Conservation (phyloP, 2,888 invertebrate species). For the Drosophila imparisetae region DNA sequence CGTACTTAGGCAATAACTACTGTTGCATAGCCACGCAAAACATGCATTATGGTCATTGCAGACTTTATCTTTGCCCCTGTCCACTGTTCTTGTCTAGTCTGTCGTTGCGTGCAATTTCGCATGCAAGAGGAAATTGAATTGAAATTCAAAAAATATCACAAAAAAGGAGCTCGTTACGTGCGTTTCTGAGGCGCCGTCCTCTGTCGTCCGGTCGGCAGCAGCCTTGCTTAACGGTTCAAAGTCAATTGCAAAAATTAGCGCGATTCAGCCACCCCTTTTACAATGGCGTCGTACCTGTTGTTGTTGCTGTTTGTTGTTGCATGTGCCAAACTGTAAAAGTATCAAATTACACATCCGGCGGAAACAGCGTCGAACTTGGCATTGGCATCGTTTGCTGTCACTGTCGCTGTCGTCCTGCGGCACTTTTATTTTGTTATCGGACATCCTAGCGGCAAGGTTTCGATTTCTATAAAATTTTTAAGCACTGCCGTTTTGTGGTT, state of each 20-base stretch:
- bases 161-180: slow-evolving; percentile 83
- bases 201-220: slow-evolving; percentile 13
- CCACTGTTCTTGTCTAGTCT: slow-evolving; percentile 35
- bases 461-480: slow-evolving; percentile 66
- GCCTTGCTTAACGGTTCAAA: slow-evolving; percentile 40
- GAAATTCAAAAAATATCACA: slow-evolving; percentile 75
- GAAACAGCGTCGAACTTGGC: slow-evolving; percentile 68
- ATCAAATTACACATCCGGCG: slow-evolving; percentile 83
- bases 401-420: slow-evolving; percentile 62
- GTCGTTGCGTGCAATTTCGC: slow-evolving; percentile 56
- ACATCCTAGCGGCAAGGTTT: slow-evolving; percentile 66
- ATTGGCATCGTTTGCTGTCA: slow-evolving; percentile 34
- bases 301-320: slow-evolving; percentile 36
- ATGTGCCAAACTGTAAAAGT: slow-evolving; percentile 74
- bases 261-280: slow-evolving; percentile 57
- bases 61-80: slow-evolving; percentile 17
- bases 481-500: slow-evolving; percentile 51
- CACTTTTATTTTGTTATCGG: slow-evolving; percentile 75
- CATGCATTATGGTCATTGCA: slow-evolving; percentile 53
- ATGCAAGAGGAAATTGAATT: slow-evolving; percentile 82
- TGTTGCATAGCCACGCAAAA: slow-evolving; percentile 39
- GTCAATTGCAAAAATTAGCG: slow-evolving; percentile 74
- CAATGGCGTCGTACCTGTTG: slow-evolving; percentile 15
- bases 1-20: slow-evolving; percentile 24
- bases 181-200: slow-evolving; percentile 63